Percentiles rank a stretch among this genome's conserved stretches.
Evolutionary conservation across 2,113 vertebrate species (phyloP).

Genomic region (Lathamus discolor): DNA sequence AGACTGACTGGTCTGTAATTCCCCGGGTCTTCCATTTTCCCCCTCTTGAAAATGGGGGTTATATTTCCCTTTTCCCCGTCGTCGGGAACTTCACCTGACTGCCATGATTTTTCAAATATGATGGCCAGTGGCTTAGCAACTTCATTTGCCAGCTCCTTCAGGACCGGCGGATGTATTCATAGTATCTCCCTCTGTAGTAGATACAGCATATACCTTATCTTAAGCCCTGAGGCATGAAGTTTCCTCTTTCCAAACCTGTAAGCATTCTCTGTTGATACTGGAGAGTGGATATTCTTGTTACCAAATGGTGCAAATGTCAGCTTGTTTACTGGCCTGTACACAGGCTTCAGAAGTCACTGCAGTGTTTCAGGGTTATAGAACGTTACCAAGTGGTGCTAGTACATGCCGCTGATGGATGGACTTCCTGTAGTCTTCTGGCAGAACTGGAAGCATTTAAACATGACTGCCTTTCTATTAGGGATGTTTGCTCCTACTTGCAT

Average conservation of each 20-base stretch:
- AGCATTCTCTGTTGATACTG: neutral
- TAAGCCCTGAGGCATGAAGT: neutral
- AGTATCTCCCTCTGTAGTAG: neutral
- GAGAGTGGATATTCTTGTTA: neutral
- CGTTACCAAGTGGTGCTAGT: neutral
- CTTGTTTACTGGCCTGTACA: neutral
- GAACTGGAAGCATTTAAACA: neutral
- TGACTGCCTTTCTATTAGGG: neutral
- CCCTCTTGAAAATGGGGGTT: too few relatives aligned
- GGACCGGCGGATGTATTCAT: too few relatives aligned
- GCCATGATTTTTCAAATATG: too few relatives aligned
- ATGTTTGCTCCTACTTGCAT: neutral
- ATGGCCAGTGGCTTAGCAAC: too few relatives aligned
- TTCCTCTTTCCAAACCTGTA: neutral
- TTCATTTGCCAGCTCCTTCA: too few relatives aligned
- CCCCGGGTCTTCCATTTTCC: too few relatives aligned
- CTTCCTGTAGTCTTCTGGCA: neutral
- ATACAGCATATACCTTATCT: neutral
- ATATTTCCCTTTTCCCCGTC: too few relatives aligned
- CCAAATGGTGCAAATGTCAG: neutral
- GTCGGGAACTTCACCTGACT: too few relatives aligned
- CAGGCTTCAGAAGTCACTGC: neutral
- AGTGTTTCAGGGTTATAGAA: neutral
- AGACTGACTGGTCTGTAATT: too few relatives aligned
- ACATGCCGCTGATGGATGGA: neutral